Evolutionary conservation across 2,113 vertebrate genomes (phyloP).

Genomic region (Gadus macrocephalus): DNA sequence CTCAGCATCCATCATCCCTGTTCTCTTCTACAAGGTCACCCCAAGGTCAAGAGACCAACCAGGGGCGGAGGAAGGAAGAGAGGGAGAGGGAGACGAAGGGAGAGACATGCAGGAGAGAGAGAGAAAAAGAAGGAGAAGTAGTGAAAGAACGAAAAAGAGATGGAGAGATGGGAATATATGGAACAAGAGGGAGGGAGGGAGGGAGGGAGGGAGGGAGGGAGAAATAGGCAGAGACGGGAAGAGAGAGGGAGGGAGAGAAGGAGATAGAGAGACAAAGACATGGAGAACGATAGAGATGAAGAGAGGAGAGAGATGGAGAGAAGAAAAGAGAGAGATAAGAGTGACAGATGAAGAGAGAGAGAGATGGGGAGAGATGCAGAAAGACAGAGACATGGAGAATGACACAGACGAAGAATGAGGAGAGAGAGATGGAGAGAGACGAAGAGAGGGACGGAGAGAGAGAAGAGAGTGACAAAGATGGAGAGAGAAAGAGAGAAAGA

Average conservation of each 20-base stretch:
- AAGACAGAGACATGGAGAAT: not conserved
- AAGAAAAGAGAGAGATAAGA: no score
- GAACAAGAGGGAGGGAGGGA: no score
- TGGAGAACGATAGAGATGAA: no score
- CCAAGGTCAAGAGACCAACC: conserved; percentile 42
- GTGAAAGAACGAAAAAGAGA: no score
- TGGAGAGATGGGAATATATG: no score
- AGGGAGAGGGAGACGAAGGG: conserved; percentile 38
- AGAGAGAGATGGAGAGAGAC: conserved; percentile 5
- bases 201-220: not conserved
- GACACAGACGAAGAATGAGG: not conserved
- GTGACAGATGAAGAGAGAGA: no score
- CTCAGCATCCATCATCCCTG: conserved; percentile 97
- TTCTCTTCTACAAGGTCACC: conserved; percentile 90
- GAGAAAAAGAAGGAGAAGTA: not conserved
- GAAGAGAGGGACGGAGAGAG: not conserved
- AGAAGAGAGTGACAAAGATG: not conserved
- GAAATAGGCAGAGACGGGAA: no score
- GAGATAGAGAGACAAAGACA: no score
- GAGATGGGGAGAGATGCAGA: not conserved
- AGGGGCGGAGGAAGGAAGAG: conserved; percentile 10
- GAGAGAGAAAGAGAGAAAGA: no score
- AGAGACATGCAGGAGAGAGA: conserved; percentile 26
- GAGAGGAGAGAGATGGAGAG: no score
- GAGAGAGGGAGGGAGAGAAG: no score